A percentile compares a stretch with the other conserved stretches of the same genome.
phyloP scores from a whole-genome alignment of 2,113 vertebrate genomes.

The Gymnocephalus cernua region DNA sequence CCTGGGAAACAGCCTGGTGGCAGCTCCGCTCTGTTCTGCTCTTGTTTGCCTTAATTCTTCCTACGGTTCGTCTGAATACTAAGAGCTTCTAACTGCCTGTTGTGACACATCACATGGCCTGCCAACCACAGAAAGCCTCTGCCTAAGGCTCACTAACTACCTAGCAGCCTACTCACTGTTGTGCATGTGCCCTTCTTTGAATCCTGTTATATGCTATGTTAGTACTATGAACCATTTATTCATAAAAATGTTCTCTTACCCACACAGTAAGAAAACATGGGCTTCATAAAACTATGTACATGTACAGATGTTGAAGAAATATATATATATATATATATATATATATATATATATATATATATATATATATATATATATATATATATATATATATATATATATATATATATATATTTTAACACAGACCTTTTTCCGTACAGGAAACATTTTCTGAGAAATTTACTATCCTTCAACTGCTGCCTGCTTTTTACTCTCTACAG shows the following conservation, averaged over 20 bases:
- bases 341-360: too few species aligned
- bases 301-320: neutral
- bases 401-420: neutral
- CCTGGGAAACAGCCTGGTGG: conserved; percentile 74
- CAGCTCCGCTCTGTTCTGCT: conserved; percentile 64
- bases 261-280: neutral
- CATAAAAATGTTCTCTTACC: neutral
- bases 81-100: conserved; percentile 71
- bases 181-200: conserved; percentile 9
- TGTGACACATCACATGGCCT: conserved; percentile 71
- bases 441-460: neutral
- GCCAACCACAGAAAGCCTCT: conserved; percentile 62
- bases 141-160: conserved; percentile 66
- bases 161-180: conserved; percentile 51
- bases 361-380: too few species aligned
- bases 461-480: neutral
- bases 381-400: neutral
- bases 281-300: neutral
- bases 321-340: too few species aligned
- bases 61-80: conserved; percentile 68
- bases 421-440: neutral
- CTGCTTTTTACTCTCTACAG: neutral
- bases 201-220: conserved; percentile 2
- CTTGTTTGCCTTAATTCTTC: conserved; percentile 65
- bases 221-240: conserved; percentile 14